Evolutionary conservation across 1,140 invertebrate genomes (phyloP).

Genomic region (Lasaia peninsularis): DNA sequence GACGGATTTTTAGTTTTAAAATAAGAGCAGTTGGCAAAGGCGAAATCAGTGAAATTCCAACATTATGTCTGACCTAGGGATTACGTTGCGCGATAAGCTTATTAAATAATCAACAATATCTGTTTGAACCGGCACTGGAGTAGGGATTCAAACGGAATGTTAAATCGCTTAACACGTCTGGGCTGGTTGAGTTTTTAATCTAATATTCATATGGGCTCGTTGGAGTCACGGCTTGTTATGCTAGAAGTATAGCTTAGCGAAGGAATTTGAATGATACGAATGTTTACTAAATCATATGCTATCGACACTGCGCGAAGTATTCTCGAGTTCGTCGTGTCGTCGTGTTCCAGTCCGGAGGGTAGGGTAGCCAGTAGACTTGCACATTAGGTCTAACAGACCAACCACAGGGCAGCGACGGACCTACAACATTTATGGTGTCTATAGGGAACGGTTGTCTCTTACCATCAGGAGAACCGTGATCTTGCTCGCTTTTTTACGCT

Average conservation of each 20-base stretch:
- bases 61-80: slow-evolving; percentile 1
- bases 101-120: slow-evolving; percentile 23
- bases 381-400: too few relatives aligned
- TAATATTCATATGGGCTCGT: slow-evolving; percentile 44
- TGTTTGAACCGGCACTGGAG: slow-evolving; percentile 10
- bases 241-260: not conserved
- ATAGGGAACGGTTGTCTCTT: too few relatives aligned
- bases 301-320: not conserved
- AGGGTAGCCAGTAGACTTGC: too few relatives aligned
- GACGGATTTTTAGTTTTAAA: too few relatives aligned
- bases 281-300: not conserved
- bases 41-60: not conserved
- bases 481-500: too few relatives aligned
- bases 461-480: too few relatives aligned
- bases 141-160: slow-evolving; percentile 44
- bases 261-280: not conserved
- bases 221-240: slow-evolving; percentile 22
- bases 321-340: too few relatives aligned
- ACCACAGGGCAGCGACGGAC: too few relatives aligned
- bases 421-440: too few relatives aligned
- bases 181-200: slow-evolving; percentile 42
- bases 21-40: not conserved
- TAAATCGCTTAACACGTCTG: slow-evolving; percentile 37
- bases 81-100: slow-evolving; percentile 13
- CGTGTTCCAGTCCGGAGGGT: too few relatives aligned